Evolutionary conservation across 2,888 invertebrate genomes (phyloP), one percentile per base, ranked within the genome.

Genomic region (Drosophila lacicola): DNA sequence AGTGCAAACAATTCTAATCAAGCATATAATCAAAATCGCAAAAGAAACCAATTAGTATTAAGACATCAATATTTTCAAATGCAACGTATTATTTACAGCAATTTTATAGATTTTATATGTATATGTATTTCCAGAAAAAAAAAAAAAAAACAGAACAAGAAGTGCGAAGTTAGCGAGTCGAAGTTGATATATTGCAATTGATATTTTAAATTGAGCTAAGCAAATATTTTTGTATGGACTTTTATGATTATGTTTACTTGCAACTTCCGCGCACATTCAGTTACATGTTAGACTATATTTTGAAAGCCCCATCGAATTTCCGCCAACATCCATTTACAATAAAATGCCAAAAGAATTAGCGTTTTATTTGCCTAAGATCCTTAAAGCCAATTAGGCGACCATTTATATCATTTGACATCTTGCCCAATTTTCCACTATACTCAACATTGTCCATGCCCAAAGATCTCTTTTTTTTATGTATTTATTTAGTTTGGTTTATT

Each of bases 1-100:
- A 63, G 65, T 72, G 81, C 67, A 81, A 80, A 71, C 77, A 46
- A 83, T 63, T 84, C 87, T 87, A 84, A 87, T 83, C 84, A 83
- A 85, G 83, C 86, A 63, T 58, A 70, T 70, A 83, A 84, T 80
- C 87, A 86, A 84, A 84, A 77, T 53, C 55, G 69, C 51, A 56
- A 65, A 60, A 47, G 39, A 54, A 56, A 53, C 11, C 29, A 72
- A 45, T 53, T 76, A 82, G 67, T 68, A 19, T 53, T 78, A 78
- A 76, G 69, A 19, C 49, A 69, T 14, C 51, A 46, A 39, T 44
- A 49, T 45, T 57, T 57, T 62, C 45, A 53, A 56, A 44, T 37
- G 36, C 49, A 68, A 58, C 70, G 58, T 63, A 66, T 74, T 70
- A 70, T 74, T 70, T 67, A 75, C 66, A 54, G 19, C 13, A 45